Evolutionary conservation across 2,888 invertebrate species (phyloP).

Genomic region (Pyrocoelia pectoralis): DNA sequence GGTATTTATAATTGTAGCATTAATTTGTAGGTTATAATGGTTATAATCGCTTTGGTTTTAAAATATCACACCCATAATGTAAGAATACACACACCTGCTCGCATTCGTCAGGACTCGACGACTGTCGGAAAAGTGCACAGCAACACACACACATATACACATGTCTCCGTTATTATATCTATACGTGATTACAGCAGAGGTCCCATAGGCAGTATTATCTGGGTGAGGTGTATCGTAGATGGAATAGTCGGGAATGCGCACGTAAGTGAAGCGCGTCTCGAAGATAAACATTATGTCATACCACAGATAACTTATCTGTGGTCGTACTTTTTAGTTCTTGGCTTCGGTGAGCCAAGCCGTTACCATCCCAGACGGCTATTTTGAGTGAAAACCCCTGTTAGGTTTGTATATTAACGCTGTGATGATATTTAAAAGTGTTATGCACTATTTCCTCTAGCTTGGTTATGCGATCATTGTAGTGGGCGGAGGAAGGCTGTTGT

Average conservation of each 20-base stretch:
- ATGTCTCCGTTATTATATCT: no score
- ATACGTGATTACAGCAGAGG: background rate
- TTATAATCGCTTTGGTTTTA: no score
- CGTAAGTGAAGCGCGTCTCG: slow-evolving; percentile 18
- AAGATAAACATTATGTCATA: slow-evolving; percentile 18
- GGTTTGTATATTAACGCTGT: slow-evolving; percentile 10
- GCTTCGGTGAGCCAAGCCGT: slow-evolving; percentile 15
- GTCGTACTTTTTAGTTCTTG: slow-evolving; percentile 15
- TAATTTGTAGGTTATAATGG: no score
- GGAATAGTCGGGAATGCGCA: slow-evolving; percentile 3
- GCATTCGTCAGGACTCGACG: no score
- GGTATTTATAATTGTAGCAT: no score
- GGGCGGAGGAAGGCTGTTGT: background rate
- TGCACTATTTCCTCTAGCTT: slow-evolving; percentile 14
- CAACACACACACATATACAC: no score
- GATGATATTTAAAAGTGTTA: slow-evolving; percentile 18
- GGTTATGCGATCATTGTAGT: slow-evolving; percentile 1
- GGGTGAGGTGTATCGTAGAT: slow-evolving; percentile 13
- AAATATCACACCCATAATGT: no score
- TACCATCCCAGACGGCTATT: slow-evolving; percentile 16
- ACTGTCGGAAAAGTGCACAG: no score
- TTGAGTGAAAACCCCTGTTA: slow-evolving; percentile 13
- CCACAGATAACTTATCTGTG: slow-evolving; percentile 9
- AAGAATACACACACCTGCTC: no score
- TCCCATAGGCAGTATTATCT: slow-evolving; percentile 8